Evolutionary conservation across 2,113 vertebrate genomes (phyloP), one percentile per base, ranked within the genome.

Genomic region (Chloroceryle aenea): DNA sequence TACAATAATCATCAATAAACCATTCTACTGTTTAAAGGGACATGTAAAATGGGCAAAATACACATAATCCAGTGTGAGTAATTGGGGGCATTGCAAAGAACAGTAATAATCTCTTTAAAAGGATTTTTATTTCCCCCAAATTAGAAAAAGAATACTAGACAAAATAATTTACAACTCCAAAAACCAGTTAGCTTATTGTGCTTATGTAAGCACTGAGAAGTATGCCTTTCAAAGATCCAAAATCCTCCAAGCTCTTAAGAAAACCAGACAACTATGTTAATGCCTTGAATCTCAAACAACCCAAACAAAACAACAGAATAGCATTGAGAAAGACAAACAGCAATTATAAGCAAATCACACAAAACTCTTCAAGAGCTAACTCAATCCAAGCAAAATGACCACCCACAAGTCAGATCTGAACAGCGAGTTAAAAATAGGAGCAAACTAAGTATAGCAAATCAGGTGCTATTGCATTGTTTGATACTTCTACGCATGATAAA

Each of bases 121-220:
- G n/a, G 78, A 85, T 80, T 94, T 77, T 3, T 55, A 62, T 87
- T 79, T 85, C 5, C 50, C 50, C 21, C 9, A 73, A 85, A 76
- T 69, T 55, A 69, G 40, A 27, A 83, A 68, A 84, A 81, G 23
- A 85, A 87, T 55, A 53, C 30, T 29, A 77, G 14, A 64, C 43
- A 45, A 93, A 81, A 34, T 64, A 75, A 95, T 93, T 93, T 82
- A 92, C 66, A 91, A 42, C 89, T 73, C 58, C 62, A 56, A 87
- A 94, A 50, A 63, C 8, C 81, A 89, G 87, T 62, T 36, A 26
- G 4, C 45, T 88, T 64, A 79, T 85, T 95, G 85, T 88, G 91
- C 82, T 83, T 83, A 85, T 7, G 40, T 42, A 93, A 95, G 94
- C 50, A 83, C 19, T 32, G 11, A 79, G 85, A 91, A 74, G 25